Evolutionary conservation across 1,140 invertebrate species (phyloP), one percentile per base, ranked within the genome.

Genomic region (Apis cerana): DNA sequence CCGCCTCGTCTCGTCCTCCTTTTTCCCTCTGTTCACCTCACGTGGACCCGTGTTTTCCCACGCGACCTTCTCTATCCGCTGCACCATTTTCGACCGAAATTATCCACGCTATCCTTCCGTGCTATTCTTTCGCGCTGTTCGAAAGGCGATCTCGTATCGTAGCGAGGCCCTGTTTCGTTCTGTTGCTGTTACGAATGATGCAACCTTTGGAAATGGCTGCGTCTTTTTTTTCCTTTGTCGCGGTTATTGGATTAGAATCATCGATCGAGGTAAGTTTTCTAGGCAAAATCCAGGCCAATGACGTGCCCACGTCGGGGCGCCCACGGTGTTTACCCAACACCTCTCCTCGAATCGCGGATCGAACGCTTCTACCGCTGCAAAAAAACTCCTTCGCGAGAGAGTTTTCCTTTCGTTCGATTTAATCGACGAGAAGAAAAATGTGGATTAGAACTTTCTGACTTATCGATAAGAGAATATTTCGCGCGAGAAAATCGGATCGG

Each of bases 1-100:
- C 76, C 54, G 79, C 74, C 80, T 84, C 79, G 61, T 23, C 82
- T 81, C 87, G 88, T 87, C 88, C 88, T 88, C 89, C 77, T 90
- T 87, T 90, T 81, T 43, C 4, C n/a, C 48, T 67, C 67, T 72
- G 80, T 84, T 79, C 83, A 12, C 83, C 75, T 43, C 78, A n/a
- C n/a, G 72, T 64, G 83, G 84, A 92, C 89, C 89, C 85, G 33
- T 33, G 33, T 43, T 83, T 92, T 92, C 92, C 89, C 91, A 92
- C 91, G 87, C 90, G 89, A 91, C 90, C 90, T 88, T 91, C 88
- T 80, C 70, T 83, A 43, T 71, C 62, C 71, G 0, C 52, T 59
- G 62, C n/a, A 15, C 23, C 27, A 65, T 33, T 33, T 33, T 43
- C 33, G 33, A 43, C 33, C 33, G 5, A 43, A 43, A 43, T 3